Evolutionary conservation across 2,113 vertebrate genomes (phyloP).

Genomic region (Sinosuthora webbiana): DNA sequence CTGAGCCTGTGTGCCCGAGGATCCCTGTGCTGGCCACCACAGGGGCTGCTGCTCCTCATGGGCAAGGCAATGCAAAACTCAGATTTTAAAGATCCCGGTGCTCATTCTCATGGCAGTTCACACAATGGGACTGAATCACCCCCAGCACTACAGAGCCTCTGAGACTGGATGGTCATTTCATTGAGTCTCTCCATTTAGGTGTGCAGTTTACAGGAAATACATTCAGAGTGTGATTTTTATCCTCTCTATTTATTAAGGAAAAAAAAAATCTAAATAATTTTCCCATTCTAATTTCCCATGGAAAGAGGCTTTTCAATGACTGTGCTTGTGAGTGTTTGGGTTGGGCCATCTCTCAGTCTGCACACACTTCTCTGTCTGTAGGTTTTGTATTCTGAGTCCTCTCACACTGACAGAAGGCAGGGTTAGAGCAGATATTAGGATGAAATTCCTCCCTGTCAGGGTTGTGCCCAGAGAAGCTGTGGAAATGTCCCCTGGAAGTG

Average conservation of each 20-base stretch:
- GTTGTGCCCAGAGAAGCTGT: not conserved
- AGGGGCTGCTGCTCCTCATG: not conserved
- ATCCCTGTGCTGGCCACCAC: not conserved
- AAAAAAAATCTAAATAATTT: not conserved
- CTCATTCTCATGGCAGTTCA: not conserved
- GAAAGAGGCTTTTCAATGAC: not conserved
- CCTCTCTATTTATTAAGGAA: not conserved
- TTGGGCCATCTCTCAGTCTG: not conserved
- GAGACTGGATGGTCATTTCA: not conserved
- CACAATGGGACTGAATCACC: not conserved
- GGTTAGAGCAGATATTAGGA: no score
- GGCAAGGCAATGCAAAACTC: not conserved
- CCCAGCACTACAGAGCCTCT: not conserved
- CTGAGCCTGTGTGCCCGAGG: accelerated
- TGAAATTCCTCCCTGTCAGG: not conserved
- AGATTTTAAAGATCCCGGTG: not conserved
- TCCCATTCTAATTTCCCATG: not conserved
- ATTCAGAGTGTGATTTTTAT: not conserved
- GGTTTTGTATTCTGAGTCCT: not conserved
- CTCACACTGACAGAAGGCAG: not conserved
- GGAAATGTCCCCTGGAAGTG: not conserved
- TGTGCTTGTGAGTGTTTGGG: not conserved
- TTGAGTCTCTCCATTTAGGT: not conserved
- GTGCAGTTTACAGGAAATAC: not conserved
- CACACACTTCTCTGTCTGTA: not conserved